These are phyloP conservation scores for Leptothorax acervorum DNA, from an alignment of 2,888 invertebrate genomes.

Conservation along the genomic window DNA sequence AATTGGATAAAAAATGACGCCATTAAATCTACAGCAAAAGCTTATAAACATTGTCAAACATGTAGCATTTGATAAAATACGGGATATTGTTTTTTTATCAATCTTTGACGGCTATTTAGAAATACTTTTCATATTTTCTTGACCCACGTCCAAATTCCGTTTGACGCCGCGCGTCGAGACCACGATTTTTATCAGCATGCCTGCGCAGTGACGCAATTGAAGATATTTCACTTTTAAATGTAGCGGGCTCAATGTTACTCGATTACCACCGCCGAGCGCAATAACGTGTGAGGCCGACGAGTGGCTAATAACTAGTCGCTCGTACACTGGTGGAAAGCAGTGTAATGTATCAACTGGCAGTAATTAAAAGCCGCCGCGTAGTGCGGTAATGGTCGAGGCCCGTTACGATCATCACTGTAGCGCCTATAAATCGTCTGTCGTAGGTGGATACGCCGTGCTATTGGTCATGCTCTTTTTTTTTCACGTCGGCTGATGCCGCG, in stretches of 20 bases:
- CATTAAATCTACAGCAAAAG: not conserved
- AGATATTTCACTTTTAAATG: conserved; percentile 53
- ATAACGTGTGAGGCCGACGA: conserved; percentile 69
- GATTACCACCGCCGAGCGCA: conserved; percentile 52
- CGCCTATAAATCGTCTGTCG: conserved; percentile 60
- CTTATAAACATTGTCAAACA: not conserved
- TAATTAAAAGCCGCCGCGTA: conserved; percentile 75
- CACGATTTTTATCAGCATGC: conserved; percentile 2
- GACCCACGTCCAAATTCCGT: not conserved
- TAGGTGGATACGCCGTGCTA: conserved; percentile 40
- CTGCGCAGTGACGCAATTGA: conserved; percentile 15
- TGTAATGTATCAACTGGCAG: conserved; percentile 74
- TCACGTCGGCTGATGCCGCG: conserved; percentile 30
- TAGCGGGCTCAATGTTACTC: conserved; percentile 25
- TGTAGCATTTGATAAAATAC: not conserved
- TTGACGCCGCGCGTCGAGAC: not conserved
- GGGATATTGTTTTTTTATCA: not conserved
- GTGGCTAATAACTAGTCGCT: conserved; percentile 72
- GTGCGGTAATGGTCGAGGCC: conserved; percentile 69
- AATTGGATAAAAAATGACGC: not conserved
- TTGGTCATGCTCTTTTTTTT: conserved; percentile 31
- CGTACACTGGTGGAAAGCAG: conserved; percentile 51
- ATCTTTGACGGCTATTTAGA: not conserved
- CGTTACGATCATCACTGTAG: conserved; percentile 70
- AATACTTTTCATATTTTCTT: not conserved